Evolutionary conservation across 1,140 invertebrate species (phyloP).

Genomic region (Procambarus virginalis): DNA sequence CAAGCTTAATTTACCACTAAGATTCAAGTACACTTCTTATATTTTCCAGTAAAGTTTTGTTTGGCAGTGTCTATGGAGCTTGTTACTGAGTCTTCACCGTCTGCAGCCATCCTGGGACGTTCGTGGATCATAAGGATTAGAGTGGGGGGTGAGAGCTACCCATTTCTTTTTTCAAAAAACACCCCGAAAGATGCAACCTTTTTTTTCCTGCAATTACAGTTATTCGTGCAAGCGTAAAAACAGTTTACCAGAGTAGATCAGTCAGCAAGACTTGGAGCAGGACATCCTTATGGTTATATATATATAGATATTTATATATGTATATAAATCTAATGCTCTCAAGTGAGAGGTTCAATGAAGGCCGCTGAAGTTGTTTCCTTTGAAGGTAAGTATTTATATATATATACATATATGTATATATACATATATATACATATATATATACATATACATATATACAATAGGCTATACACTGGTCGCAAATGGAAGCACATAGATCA

Average conservation of each 20-base stretch:
- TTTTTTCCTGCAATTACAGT: neutral
- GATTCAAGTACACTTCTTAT: too few relatives aligned
- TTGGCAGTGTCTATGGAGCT: too few relatives aligned
- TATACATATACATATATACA: neutral
- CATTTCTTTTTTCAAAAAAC: neutral
- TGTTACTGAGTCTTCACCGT: too few relatives aligned
- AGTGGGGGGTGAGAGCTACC: neutral
- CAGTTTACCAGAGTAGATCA: neutral
- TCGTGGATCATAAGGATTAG: too few relatives aligned
- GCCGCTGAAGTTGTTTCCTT: conserved; percentile 18
- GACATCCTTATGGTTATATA: neutral
- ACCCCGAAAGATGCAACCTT: neutral
- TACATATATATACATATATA: too few relatives aligned
- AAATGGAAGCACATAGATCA: conserved; percentile 37
- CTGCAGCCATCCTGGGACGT: too few relatives aligned
- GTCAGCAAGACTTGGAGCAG: neutral
- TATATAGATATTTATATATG: conserved; percentile 3
- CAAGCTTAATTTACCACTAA: too few relatives aligned
- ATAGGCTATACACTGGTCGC: conserved; percentile 23
- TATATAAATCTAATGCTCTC: neutral
- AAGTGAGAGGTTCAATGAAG: neutral
- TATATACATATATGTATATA: too few relatives aligned
- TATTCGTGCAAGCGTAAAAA: neutral
- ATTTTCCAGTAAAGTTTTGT: too few relatives aligned
- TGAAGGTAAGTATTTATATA: neutral